Evolutionary conservation across 2,113 vertebrate species (phyloP), one percentile per base, ranked within the genome.

Genomic region (Oceanites oceanicus): DNA sequence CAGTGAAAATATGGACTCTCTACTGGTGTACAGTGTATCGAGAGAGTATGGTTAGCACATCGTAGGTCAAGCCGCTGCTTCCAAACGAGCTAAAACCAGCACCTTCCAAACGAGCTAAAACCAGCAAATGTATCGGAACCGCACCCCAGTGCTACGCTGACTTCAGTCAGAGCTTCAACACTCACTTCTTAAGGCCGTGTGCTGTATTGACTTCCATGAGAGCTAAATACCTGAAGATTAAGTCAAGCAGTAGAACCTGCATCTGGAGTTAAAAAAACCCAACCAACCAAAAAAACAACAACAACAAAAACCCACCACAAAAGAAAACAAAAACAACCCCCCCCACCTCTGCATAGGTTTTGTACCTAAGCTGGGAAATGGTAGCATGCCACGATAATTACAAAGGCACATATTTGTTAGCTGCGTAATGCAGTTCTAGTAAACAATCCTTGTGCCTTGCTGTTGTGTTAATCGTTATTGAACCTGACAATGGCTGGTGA

Each of bases 101-200:
- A 13, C 62, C 55, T 32, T 26, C 65, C 47, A 56, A 40, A 18
- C 0, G 7, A n/a, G 40, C 15, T 36, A 15, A 16, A 66, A 21
- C 1, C 21, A 42, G 8, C 22, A 9, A 25, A 14, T 0, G 2
- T 3, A 13, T 8, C 62, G 12, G 25, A 20, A 2, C 29, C 1
- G 5, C 16, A 15, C 3, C 53, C 34, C 58, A 26, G 32, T 3
- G 13, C 34, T 32, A 20, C 6, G 0, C 27, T n/a, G 27, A 40
- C 52, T 23, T 38, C 67, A 59, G 8, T 1, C 70, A 47, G n/a
- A 78, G 49, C 74, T 49, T 40, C 72, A 59, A 7, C n/a, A 8
- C 27, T 7, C 30, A 6, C 49, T 45, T 22, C n/a, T 20, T 30
- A 59, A 23, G 26, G 26, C 65, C 53, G 27, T 11, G 5, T 50